These are phyloP conservation scores for Glomeris maerens DNA, from an alignment of 1,140 invertebrate species.

Conservation along the genomic window DNA sequence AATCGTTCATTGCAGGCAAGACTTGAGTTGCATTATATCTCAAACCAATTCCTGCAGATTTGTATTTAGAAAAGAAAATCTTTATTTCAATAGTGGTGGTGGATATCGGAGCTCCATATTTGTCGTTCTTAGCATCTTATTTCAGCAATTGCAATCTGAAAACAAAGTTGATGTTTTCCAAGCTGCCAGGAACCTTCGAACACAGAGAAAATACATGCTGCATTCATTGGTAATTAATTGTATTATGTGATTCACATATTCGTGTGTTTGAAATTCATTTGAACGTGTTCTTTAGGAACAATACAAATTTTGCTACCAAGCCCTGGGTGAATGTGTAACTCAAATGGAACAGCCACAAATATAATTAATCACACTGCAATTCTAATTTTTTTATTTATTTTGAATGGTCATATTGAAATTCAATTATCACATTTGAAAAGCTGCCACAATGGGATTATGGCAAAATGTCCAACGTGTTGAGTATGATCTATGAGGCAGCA, in stretches of 20 bases:
- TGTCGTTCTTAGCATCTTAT: constrained; percentile 66
- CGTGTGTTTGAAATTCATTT: constrained; percentile 1
- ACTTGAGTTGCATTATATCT: constrained; percentile 1
- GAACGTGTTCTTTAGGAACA: constrained; percentile 51
- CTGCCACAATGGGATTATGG: no score
- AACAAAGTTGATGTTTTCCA: constrained; percentile 72
- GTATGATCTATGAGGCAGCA: no score
- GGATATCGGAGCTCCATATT: constrained; percentile 78
- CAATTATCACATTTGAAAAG: background rate
- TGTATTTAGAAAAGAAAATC: background rate
- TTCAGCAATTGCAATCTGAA: constrained; percentile 64
- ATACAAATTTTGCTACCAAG: constrained; percentile 80
- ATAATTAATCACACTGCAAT: background rate
- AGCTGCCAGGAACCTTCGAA: constrained; percentile 61
- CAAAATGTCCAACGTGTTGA: no score
- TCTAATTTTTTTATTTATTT: background rate
- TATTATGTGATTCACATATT: background rate
- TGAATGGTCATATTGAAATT: background rate
- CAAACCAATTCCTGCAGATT: background rate
- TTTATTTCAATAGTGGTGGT: constrained; percentile 41
- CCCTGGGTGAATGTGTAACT: constrained; percentile 67
- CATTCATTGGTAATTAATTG: constrained; percentile 32
- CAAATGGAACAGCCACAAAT: background rate
- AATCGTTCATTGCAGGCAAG: constrained; percentile 63
- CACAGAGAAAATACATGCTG: constrained; percentile 65